Evolutionary conservation across 2,797 vertebrate species (phyloP).

Genomic region (Takifugu ocellatus): DNA sequence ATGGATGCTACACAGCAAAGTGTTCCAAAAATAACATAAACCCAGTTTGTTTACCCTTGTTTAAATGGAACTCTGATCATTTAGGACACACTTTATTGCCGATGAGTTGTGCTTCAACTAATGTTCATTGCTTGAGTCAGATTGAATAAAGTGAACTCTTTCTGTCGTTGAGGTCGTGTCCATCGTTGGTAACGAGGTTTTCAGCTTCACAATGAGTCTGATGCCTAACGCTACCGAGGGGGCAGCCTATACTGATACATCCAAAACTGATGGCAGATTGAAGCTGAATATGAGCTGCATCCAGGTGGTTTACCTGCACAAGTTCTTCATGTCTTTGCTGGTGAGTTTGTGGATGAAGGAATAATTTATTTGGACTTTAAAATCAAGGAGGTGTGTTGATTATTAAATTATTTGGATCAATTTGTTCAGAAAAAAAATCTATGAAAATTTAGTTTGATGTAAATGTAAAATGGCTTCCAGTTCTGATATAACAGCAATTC

Average conservation of each 20-base stretch:
- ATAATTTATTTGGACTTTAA: constrained; percentile 88
- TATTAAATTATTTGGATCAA: too few species aligned
- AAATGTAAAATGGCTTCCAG: neutral
- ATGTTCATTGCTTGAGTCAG: neutral
- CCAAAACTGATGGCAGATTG: constrained; percentile 85
- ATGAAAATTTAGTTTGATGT: too few species aligned
- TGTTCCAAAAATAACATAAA: too few species aligned
- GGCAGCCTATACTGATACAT: constrained; percentile 82
- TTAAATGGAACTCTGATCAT: too few species aligned
- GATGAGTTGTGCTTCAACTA: too few species aligned
- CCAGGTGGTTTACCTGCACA: constrained; percentile 91
- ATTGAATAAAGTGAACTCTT: constrained; percentile 1
- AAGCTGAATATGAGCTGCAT: constrained; percentile 92
- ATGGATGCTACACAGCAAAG: too few species aligned
- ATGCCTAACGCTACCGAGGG: constrained; percentile 89
- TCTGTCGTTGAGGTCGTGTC: constrained; percentile 81
- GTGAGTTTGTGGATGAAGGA: constrained; percentile 69
- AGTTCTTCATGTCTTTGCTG: constrained; percentile 90
- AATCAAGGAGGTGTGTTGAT: constrained; percentile 84
- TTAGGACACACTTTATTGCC: too few species aligned
- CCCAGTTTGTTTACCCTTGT: too few species aligned
- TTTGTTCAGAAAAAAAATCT: too few species aligned
- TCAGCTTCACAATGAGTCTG: constrained; percentile 85
- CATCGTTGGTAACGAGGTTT: constrained; percentile 93
- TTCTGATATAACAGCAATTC: neutral